Percentiles rank a stretch among this genome's conserved stretches.
phyloP scores from a whole-genome alignment of 2,888 invertebrate species.

The Eutolmus rufibarbis region DNA sequence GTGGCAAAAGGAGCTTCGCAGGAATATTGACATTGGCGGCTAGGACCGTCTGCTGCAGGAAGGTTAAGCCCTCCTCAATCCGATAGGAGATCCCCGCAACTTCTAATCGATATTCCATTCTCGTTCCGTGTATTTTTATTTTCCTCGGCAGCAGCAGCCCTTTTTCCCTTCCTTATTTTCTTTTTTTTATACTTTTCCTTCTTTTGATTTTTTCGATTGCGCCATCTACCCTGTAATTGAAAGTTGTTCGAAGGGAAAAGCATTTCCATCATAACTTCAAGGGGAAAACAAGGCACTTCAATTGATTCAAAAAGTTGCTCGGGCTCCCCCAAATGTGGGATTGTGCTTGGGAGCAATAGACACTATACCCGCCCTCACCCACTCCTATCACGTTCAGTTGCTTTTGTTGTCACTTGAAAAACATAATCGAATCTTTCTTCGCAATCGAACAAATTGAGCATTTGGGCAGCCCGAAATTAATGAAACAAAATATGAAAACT shows the following conservation, averaged over 20 bases:
- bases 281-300: conserved; percentile 4
- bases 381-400: not conserved
- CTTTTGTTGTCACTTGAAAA: conserved; percentile 6
- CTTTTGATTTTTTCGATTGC: conserved; percentile 17
- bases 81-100: not conserved
- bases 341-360: not conserved
- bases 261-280: conserved; percentile 15
- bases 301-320: conserved; percentile 18
- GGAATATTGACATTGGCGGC: conserved; percentile 19
- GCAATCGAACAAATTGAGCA: not conserved
- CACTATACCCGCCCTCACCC: not conserved
- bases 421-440: not conserved
- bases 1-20: not conserved
- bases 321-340: not conserved
- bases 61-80: conserved; percentile 6
- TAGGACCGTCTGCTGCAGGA: conserved; percentile 10
- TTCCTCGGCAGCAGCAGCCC: conserved; percentile 2
- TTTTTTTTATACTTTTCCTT: not conserved
- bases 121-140: conserved; percentile 16
- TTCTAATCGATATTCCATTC: conserved; percentile 38
- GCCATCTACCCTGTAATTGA: conserved; percentile 18
- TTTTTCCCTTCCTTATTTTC: not conserved
- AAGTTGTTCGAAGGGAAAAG: conserved; percentile 7
- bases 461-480: not conserved
- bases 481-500: not conserved